A percentile compares a stretch with the other conserved stretches of the same genome.
These are phyloP conservation scores for Dryoscopus gambensis DNA, from an alignment of 2,113 vertebrate species.

Conservation along the genomic window DNA sequence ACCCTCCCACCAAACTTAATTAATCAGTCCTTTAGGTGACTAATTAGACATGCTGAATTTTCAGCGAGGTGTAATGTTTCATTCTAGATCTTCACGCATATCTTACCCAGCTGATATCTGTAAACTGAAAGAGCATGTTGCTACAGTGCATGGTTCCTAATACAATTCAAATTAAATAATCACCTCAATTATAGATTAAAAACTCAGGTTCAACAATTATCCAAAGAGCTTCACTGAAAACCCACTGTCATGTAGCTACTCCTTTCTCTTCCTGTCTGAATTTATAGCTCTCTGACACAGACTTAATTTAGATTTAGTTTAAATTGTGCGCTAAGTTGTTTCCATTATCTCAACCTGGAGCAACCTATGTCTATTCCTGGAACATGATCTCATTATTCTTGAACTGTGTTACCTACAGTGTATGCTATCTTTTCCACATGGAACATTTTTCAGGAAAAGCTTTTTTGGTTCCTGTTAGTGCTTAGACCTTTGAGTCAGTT, in stretches of 20 bases:
- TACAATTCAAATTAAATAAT: slow-evolving; percentile 53
- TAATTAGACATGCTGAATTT: slow-evolving; percentile 44
- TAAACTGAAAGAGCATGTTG: slow-evolving; percentile 26
- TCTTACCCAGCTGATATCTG: not conserved
- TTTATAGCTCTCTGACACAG: not conserved
- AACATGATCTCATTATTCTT: slow-evolving; percentile 10
- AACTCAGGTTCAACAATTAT: slow-evolving; percentile 30
- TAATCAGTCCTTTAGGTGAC: slow-evolving; percentile 45
- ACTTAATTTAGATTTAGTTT: slow-evolving; percentile 18
- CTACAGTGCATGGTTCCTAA: slow-evolving; percentile 4
- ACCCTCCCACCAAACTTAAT: slow-evolving; percentile 4
- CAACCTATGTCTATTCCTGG: slow-evolving; percentile 17
- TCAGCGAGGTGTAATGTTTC: slow-evolving; percentile 9
- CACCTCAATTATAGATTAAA: slow-evolving; percentile 49
- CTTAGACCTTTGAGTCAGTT: not conserved
- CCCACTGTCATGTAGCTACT: not conserved
- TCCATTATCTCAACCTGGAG: slow-evolving; percentile 7
- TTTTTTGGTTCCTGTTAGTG: not conserved
- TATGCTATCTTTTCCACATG: not conserved
- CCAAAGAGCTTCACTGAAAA: slow-evolving; percentile 1
- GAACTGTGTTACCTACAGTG: not conserved
- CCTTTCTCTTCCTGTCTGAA: not conserved
- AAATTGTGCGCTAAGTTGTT: slow-evolving; percentile 1
- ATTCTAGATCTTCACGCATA: not conserved
- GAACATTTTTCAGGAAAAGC: not conserved